Evolutionary conservation across 2,797 vertebrate genomes (phyloP), one percentile per base, ranked within the genome.

Genomic region (Malurus leucopterus): DNA sequence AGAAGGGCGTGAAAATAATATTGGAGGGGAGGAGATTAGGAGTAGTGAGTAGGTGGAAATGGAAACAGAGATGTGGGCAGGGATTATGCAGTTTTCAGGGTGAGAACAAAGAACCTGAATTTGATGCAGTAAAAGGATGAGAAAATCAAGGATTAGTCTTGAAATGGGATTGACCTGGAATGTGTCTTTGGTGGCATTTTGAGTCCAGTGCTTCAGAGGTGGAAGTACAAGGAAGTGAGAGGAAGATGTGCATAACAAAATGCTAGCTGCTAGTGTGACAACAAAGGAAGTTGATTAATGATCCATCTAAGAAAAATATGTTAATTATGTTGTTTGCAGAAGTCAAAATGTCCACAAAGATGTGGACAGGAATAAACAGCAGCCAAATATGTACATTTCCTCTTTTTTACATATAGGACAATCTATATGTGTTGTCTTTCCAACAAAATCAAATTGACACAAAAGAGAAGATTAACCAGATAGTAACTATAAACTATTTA

Each of bases 21-120:
- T 8, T 36, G 46, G 47, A 44, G n/a, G 81, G 59, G 62, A 92
- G 55, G 76, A 85, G 84, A 91, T 91, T 84, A 90, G 71, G 86
- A 81, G 18, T 19, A 64, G 68, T 4, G 82, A 89, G 95, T 92
- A 81, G 91, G 93, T 12, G 70, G 86, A 84, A 91, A 92, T 63
- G 38, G 67, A 79, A 84, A 53, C 76, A 54, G 63, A 57, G 46
- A 30, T 89, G 86, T 81, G 61, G 93, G 95, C 92, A 92, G 87
- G 76, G 73, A 79, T 89, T 87, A 86, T 61, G 67, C 22, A 32
- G 67, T 81, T 61, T 72, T 67, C 57, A 55, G 38, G 65, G 63
- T 61, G 53, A 79, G 68, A 84, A 81, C 61, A 68, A 88, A 75
- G 79, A 73, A 50, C 26, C 34, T 44, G 63, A 38, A 62, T 49